Evolutionary conservation across 1,140 invertebrate species (phyloP), one percentile per base, ranked within the genome.

Genomic region (Pachypsylla venusta): DNA sequence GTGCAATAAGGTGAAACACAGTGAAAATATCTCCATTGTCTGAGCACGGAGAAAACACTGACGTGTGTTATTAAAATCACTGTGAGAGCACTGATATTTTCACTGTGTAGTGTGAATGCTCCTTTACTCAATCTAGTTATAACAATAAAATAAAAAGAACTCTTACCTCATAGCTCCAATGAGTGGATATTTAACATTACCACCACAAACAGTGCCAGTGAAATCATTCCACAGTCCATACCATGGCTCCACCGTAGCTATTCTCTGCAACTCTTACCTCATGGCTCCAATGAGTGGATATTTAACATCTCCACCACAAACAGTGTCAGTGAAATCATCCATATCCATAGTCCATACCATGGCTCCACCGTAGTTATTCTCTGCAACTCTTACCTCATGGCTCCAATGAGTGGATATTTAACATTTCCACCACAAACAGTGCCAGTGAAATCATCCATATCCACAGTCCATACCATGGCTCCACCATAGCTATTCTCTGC

Each of bases 301-400:
- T 69, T 87, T 90, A 1, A 88, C 83, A 56, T 87, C 82, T 13
- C 82, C 81, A 1, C 83, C 84, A 67, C 91, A 93, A 4, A 82
- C 74, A 12, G 78, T 82, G 1, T 89, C 90, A 61, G 82, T 87
- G 70, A 95, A 95, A 70, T 96, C 93, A 62, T 96, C 94, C 87
- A 97, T 93, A 66, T 97, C 93, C 0, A 97, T 77, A 0, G 90
- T 93, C 94, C 93, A 98, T 0, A 93, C 86, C 90, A 97, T 96
- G 22, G 92, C 92, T 5, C 95, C 95, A 24, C 84, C 93, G 67
- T 85, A 94, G 14, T 85, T 84, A 56, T 86, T 86, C 40, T 85
- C 80, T 57, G 3, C 4, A 57, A 35, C 20, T 63, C 64, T 67
- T 65, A 83, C 81, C 84, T 82, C 80, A 96, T 95, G 19, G 89